Evolutionary conservation across 2,113 vertebrate species (phyloP).

Genomic region (Lampris incognitus): DNA sequence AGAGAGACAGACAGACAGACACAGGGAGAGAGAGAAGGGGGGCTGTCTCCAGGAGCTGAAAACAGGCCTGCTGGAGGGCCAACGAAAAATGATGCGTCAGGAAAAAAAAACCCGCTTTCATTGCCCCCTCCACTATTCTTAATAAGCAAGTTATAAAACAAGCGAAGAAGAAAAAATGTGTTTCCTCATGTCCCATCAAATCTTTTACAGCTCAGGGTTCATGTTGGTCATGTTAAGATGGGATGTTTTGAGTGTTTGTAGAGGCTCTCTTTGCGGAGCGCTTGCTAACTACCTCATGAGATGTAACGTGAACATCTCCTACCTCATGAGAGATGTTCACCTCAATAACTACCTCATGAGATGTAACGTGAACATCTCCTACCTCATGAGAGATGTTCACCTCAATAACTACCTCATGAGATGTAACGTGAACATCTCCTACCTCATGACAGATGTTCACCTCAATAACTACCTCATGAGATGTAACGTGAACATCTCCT

Average conservation of each 20-base stretch:
- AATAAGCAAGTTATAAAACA: no score
- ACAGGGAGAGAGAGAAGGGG: no score
- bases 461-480: no score
- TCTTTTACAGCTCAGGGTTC: not conserved
- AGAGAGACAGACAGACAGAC: no score
- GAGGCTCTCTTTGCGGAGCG: conserved; percentile 7
- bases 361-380: no score
- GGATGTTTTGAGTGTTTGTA: not conserved
- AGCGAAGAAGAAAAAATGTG: not conserved
- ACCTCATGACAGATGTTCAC: no score
- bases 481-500: no score
- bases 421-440: no score
- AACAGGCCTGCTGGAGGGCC: conserved; percentile 45
- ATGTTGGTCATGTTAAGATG: not conserved
- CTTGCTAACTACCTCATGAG: conserved; percentile 10
- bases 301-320: conserved; percentile 21
- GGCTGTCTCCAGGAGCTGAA: conserved; percentile 36
- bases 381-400: no score
- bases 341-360: no score
- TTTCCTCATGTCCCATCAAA: conserved; percentile 11
- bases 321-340: no score
- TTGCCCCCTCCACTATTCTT: not conserved
- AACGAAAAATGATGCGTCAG: conserved; percentile 56
- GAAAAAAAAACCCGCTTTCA: conserved; percentile 3
- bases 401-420: no score